Evolutionary conservation across 1,140 invertebrate species (phyloP).

Genomic region (Drosophila bocqueti): DNA sequence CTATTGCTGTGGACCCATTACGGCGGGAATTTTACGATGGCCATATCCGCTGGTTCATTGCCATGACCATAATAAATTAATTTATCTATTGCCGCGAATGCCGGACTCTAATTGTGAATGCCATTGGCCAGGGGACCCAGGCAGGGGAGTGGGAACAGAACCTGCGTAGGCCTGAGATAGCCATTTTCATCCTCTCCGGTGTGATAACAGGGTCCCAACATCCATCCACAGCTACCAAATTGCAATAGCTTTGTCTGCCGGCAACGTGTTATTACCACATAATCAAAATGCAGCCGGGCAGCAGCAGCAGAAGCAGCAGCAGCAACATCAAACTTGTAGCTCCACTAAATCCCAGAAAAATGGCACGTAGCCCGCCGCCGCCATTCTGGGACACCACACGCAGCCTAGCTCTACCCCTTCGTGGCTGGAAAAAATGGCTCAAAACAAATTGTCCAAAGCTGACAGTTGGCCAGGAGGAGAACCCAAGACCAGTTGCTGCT

Average conservation of each 20-base stretch:
- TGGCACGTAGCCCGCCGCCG: slow-evolving; percentile 62
- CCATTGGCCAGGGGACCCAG: slow-evolving; percentile 45
- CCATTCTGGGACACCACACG: slow-evolving; percentile 60
- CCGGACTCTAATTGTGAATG: slow-evolving; percentile 74
- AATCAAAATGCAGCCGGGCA: slow-evolving; percentile 72
- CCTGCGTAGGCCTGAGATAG: slow-evolving; percentile 58
- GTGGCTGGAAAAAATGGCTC: slow-evolving; percentile 64
- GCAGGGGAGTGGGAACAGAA: slow-evolving; percentile 1
- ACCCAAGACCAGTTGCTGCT: slow-evolving; percentile 29
- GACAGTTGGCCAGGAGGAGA: slow-evolving; percentile 62
- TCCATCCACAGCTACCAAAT: slow-evolving; percentile 54
- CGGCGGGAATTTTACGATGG: slow-evolving; percentile 59
- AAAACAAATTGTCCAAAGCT: slow-evolving; percentile 82
- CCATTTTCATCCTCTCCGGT: slow-evolving; percentile 9
- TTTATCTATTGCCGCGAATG: slow-evolving; percentile 71
- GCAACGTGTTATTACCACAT: slow-evolving; percentile 81
- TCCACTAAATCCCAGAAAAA: slow-evolving; percentile 41
- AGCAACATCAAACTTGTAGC: slow-evolving; percentile 17
- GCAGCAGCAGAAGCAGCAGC: slow-evolving; percentile 24
- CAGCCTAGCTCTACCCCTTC: slow-evolving; percentile 14
- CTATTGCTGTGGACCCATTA: slow-evolving; percentile 44
- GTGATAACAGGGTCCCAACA: slow-evolving; percentile 68
- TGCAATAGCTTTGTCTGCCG: slow-evolving; percentile 70
- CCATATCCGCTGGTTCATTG: slow-evolving; percentile 73
- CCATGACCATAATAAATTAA: slow-evolving; percentile 79